These are phyloP conservation scores for Formicarius rufipectus DNA, from an alignment of 2,113 vertebrate genomes.

Conservation along the genomic window DNA sequence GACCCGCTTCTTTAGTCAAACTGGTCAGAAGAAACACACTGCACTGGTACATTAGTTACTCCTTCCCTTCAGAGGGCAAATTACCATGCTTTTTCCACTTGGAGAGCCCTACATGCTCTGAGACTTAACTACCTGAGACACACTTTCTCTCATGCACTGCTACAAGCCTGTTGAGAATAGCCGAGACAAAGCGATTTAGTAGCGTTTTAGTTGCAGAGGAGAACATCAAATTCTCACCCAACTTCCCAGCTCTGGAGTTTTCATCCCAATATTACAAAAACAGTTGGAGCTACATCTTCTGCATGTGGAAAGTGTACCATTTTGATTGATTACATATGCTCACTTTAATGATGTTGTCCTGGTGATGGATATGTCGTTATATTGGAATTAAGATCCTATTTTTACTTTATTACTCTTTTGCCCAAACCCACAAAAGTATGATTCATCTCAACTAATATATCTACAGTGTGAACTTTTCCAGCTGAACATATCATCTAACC, in stretches of 20 bases:
- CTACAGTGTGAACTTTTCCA: not conserved
- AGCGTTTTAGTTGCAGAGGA: not conserved
- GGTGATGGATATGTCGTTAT: not conserved
- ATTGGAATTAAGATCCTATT: not conserved
- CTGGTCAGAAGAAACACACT: not conserved
- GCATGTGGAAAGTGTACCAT: not conserved
- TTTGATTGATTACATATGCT: not conserved
- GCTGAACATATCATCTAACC: not conserved
- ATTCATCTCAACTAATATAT: not conserved
- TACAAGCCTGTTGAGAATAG: not conserved
- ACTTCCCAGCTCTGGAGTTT: not conserved
- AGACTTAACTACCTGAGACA: not conserved
- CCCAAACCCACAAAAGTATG: not conserved
- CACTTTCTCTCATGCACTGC: not conserved
- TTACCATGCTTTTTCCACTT: not conserved
- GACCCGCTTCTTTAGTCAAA: not conserved
- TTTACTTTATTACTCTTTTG: not conserved
- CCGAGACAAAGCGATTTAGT: not conserved
- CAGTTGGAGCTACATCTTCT: not conserved
- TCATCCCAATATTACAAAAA: not conserved
- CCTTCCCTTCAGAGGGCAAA: conserved; percentile 6
- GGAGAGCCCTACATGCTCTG: not conserved
- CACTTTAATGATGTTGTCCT: not conserved
- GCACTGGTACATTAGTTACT: not conserved
- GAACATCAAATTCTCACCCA: not conserved